phyloP scores from a whole-genome alignment of 2,797 vertebrate genomes.

The Pipistrellus nathusii region DNA sequence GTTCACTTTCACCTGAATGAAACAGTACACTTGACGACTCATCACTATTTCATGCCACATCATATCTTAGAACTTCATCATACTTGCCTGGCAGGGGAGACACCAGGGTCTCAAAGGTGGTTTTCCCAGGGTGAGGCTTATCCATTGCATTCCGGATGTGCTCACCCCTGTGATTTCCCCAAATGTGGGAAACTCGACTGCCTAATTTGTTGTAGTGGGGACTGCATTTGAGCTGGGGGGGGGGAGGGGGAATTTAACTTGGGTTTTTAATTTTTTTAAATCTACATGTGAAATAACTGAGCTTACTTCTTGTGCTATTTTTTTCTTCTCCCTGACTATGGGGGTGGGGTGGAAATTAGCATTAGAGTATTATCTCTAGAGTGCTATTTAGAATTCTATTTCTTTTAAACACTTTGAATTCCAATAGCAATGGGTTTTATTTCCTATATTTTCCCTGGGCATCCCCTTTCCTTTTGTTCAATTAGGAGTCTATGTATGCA shows the following conservation, averaged over 20 bases:
- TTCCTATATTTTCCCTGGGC: background rate
- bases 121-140: background rate
- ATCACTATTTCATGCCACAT: background rate
- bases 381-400: background rate
- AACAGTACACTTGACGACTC: background rate
- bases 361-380: background rate
- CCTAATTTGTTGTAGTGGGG: background rate
- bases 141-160: background rate
- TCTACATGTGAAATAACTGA: background rate
- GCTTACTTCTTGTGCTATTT: background rate
- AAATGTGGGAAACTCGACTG: background rate
- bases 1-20: background rate
- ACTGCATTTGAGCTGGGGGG: background rate
- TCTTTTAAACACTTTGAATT: conserved; percentile 31
- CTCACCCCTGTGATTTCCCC: background rate
- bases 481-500: background rate
- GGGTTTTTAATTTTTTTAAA: conserved; percentile 40
- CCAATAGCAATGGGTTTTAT: background rate
- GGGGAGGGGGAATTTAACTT: background rate
- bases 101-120: background rate
- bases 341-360: background rate
- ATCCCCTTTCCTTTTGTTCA: background rate
- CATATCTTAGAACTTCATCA: background rate
- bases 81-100: background rate
- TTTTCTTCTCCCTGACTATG: background rate